A percentile compares a stretch with the other conserved stretches of the same genome.
phyloP scores from a whole-genome alignment of 2,797 vertebrate species.

The Lepidocolaptes lacrymiger region DNA sequence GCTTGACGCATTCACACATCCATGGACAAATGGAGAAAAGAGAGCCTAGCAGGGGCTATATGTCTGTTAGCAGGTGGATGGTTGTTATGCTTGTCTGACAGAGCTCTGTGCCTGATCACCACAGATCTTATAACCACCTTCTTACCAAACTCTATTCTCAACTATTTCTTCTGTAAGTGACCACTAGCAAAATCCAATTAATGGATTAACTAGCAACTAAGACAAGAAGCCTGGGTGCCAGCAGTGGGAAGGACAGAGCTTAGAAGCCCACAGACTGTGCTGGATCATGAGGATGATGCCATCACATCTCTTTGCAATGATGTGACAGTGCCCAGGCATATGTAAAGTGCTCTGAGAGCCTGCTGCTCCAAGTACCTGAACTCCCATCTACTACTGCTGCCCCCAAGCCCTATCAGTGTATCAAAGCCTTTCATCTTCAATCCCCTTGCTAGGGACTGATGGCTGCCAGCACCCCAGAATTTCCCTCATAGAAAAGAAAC shows the following conservation, averaged over 20 bases:
- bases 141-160: background rate
- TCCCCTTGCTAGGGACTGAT: background rate
- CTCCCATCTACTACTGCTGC: rapidly evolving
- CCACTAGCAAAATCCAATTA: background rate
- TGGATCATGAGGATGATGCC: background rate
- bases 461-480: background rate
- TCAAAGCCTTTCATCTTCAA: background rate
- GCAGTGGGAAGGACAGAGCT: background rate
- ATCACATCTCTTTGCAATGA: background rate
- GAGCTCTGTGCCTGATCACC: background rate
- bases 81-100: background rate
- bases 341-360: background rate
- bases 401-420: background rate
- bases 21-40: background rate
- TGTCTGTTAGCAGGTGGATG: background rate
- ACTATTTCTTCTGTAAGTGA: rapidly evolving
- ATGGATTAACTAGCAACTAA: background rate
- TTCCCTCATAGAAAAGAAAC: background rate
- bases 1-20: background rate
- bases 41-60: background rate
- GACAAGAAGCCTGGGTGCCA: background rate
- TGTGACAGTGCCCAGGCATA: background rate
- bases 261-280: background rate
- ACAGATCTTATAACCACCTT: background rate
- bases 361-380: background rate